phyloP scores from a whole-genome alignment of 2,888 invertebrate genomes.

The Brachynemurus nebulosus region DNA sequence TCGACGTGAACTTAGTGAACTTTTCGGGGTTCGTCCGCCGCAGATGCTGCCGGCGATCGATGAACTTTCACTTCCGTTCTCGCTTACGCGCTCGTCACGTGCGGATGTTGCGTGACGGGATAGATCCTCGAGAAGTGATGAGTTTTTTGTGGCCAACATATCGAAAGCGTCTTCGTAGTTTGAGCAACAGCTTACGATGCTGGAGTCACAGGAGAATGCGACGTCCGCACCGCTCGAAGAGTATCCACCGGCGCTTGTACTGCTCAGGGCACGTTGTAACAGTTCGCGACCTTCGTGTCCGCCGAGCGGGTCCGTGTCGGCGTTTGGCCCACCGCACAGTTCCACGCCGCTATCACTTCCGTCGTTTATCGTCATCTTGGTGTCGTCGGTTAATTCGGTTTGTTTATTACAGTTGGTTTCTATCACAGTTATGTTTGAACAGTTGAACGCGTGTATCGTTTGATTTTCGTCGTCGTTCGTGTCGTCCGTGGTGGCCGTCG shows the following conservation, averaged over 20 bases:
- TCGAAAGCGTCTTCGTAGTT: constrained; percentile 50
- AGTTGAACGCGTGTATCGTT: constrained; percentile 28
- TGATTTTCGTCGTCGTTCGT: constrained; percentile 19
- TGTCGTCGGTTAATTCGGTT: constrained; percentile 5
- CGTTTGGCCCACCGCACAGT: constrained; percentile 38
- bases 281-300: constrained; percentile 7
- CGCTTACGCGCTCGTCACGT: constrained; percentile 40
- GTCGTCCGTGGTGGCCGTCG: no score
- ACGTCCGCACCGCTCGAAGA: constrained; percentile 45
- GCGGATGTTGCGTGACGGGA: constrained; percentile 25
- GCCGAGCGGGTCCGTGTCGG: neutral
- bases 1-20: constrained; percentile 15
- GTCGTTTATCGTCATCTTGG: constrained; percentile 30
- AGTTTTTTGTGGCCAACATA: constrained; percentile 30
- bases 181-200: constrained; percentile 63
- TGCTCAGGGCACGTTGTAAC: constrained; percentile 34
- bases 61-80: constrained; percentile 67
- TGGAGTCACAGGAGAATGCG: constrained; percentile 61
- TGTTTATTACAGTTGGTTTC: no score
- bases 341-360: constrained; percentile 76
- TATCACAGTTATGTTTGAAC: constrained; percentile 26
- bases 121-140: constrained; percentile 29
- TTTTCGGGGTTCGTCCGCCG: neutral
- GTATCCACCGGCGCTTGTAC: constrained; percentile 39
- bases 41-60: constrained; percentile 43